Base-by-base conservation (phyloP, 2,113 vertebrate species). In the Platycercus adscitus region DNA sequence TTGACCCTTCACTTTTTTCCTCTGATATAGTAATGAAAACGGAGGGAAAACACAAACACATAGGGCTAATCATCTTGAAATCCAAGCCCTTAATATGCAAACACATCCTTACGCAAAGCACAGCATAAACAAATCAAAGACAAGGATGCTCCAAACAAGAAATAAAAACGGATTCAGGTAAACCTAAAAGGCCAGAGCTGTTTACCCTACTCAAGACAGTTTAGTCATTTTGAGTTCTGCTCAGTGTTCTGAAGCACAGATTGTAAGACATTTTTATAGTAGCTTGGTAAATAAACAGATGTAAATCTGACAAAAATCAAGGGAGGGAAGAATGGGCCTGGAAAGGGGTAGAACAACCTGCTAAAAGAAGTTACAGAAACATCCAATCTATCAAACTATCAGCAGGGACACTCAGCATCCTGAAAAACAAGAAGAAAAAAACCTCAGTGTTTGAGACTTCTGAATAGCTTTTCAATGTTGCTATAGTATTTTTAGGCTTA, bases 271-370 rank as follows among this genome's bases (percentile, higher is more conserved):
- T 49, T 63, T 93, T 89, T 89, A 68, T 75, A 68, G 60, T 6
- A 50, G n/a, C 81, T 77, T 63, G 33, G 63, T 80, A 85, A 78
- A 81, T 43, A 86, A 97, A 92, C 60, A 78, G 89, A 96, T 83
- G 82, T 88, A 96, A 94, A 95, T 95, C 79, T 95, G 64, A 84
- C 88, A 94, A 91, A 91, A 95, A 79, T 72, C 49, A 92, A 85
- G 53, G 39, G 25, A 95, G 26, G 35, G 53, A 88, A 85, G 50
- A 93, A 71, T 81, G 33, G 35, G 61, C 72, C 47, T 70, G 65
- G 58, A 66, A 70, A 93, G 71, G 33, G 26, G 29, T 46, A 88
- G 75, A 93, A 95, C 69, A 91, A 93, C 80, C 47, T 91, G 52
- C 37, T 63, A 81, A 41, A 60, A 26, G 83, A 96, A 93, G 89